Base-by-base conservation (phyloP, 1,140 invertebrate genomes). In the Pseudomyrmex pallidus region DNA sequence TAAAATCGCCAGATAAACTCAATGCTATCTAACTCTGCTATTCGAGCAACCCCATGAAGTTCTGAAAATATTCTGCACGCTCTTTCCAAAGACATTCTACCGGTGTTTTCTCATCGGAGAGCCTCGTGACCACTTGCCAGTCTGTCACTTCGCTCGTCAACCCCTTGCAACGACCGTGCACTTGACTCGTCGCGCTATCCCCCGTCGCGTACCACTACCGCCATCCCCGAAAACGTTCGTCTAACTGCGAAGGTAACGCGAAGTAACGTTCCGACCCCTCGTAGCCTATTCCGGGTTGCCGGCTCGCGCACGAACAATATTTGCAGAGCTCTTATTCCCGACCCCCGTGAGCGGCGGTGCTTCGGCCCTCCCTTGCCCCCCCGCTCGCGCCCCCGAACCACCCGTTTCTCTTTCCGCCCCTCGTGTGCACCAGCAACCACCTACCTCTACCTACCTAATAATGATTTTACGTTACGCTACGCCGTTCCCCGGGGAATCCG, bases 381-480 rank as follows among this genome's bases (percentile, higher is more conserved):
- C 70, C 83, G 35, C 77, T 82, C 76, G 44, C 52, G 35, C 35
- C 35, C 35, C 52, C 50, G 66, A 57, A 62, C 76, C 74, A 68
- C 70, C 83, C 76, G 72, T 83, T 85, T 83, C 84, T 87, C 86
- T 85, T 52, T 66, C 87, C 84, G 61, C 74, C 84, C 84, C 87
- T 88, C 80, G 84, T 88, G 85, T 91, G 87, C 87, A 90, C 87
- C 83, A 84, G 86, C 91, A 92, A 91, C 90, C 89, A 92, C 89
- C 92, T 91, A 92, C 89, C 91, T 35, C 35, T 90, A 92, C 88
- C 89, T 90, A 90, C 90, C 93, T 94, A 94, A 94, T 94, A 94
- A 94, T 94, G 93, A 94, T 94, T 94, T 94, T 94, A 94, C 93
- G 93, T 94, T 94, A 92, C 92, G 92, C 92, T 93, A 93, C 88